Evolutionary conservation across 2,888 invertebrate species (phyloP).

Genomic region (Drosophila pseudotalamancana): DNA sequence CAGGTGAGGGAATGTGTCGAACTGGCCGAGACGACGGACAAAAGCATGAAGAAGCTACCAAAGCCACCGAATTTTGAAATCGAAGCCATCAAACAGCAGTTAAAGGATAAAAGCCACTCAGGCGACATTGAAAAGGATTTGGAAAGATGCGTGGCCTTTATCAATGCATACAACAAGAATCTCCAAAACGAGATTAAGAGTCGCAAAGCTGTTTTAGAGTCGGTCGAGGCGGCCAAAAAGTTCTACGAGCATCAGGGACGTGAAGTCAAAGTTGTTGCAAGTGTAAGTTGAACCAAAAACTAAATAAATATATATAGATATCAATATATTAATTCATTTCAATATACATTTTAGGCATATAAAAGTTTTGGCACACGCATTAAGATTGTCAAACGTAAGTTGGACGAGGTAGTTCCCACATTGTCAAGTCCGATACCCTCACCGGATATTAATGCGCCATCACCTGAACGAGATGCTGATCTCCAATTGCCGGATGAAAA

Average conservation of each 20-base stretch:
- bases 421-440: conserved; percentile 88
- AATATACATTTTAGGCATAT: conserved; percentile 89
- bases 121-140: conserved; percentile 95
- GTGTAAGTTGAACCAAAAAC: conserved; percentile 88
- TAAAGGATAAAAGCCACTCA: conserved; percentile 95
- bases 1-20: conserved; percentile 91
- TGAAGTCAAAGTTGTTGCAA: conserved; percentile 97
- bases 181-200: conserved; percentile 93
- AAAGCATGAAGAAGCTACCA: conserved; percentile 86
- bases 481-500: conserved; percentile 89
- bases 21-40: conserved; percentile 90
- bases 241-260: conserved; percentile 95
- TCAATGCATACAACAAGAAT: conserved; percentile 92
- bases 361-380: conserved; percentile 96
- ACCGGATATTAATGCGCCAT: conserved; percentile 88
- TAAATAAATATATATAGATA: neutral
- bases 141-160: conserved; percentile 91
- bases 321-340: neutral
- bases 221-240: conserved; percentile 92
- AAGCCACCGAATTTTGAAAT: conserved; percentile 88
- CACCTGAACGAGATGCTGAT: conserved; percentile 93
- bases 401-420: conserved; percentile 91
- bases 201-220: conserved; percentile 90
- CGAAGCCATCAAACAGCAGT: conserved; percentile 90
- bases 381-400: conserved; percentile 92